phyloP scores from a whole-genome alignment of 1,140 invertebrate genomes.

The Macrosteles quadrilineatus region DNA sequence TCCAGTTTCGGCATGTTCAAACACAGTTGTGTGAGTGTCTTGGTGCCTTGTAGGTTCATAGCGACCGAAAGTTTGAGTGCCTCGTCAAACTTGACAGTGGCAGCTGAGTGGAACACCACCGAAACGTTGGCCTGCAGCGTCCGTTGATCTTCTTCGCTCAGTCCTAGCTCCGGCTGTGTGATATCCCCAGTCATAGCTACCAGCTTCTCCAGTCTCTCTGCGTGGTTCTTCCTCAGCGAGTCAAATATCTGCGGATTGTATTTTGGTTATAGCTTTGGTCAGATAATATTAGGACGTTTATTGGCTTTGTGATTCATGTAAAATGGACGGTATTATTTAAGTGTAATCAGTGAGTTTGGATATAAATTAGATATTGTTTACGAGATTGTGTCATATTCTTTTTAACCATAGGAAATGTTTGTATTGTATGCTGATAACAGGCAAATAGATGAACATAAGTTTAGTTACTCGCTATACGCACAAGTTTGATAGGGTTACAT shows the following conservation, averaged over 20 bases:
- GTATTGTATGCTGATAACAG: too few species aligned
- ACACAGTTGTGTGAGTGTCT: slow-evolving; percentile 64
- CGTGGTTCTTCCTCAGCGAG: slow-evolving; percentile 68
- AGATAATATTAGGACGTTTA: too few species aligned
- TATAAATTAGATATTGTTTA: too few species aligned
- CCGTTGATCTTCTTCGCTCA: slow-evolving; percentile 75
- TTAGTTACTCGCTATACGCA: too few species aligned
- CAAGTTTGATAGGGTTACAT: too few species aligned
- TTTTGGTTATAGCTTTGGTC: too few species aligned
- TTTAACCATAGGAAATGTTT: too few species aligned
- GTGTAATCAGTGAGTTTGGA: too few species aligned
- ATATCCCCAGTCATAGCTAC: slow-evolving; percentile 90
- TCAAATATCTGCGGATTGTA: slow-evolving; percentile 81
- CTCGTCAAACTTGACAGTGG: slow-evolving; percentile 93
- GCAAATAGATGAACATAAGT: too few species aligned
- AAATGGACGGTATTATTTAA: too few species aligned
- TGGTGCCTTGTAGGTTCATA: slow-evolving; percentile 67
- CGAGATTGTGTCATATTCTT: too few species aligned
- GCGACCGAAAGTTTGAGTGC: slow-evolving; percentile 65
- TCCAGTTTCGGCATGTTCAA: slow-evolving; percentile 66
- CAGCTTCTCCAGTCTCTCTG: slow-evolving; percentile 78
- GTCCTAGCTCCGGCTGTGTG: slow-evolving; percentile 82
- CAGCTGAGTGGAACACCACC: slow-evolving; percentile 91
- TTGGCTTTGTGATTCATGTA: too few species aligned
- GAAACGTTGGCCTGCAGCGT: slow-evolving; percentile 58